Base-by-base conservation (phyloP, 2,113 vertebrate species). In the Alexandromys fortis region DNA sequence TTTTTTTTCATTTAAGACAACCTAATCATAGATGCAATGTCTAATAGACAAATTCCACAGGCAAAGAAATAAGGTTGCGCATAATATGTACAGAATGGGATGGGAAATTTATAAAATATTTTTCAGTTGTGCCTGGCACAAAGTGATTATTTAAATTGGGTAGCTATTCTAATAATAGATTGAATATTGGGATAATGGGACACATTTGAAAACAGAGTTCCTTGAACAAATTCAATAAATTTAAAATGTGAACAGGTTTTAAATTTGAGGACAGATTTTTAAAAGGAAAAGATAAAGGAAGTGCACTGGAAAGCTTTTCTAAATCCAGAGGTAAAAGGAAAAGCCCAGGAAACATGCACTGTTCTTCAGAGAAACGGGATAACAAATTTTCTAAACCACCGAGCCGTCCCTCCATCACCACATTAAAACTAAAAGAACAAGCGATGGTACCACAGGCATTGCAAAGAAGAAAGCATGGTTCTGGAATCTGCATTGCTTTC, bases 401-500 rank as follows among this genome's bases (percentile, higher is more conserved):
- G 7, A 83, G 79, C n/a, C 4, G 17, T 45, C 26, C 26, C 24
- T 85, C 61, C 24, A 65, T 24, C 38, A 58, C 8, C 7, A 68
- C 19, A 19, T 76, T 83, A 67, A 38, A 24, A 2, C 11, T 72
- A 38, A 63, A 67, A 90, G 55, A 33, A 79, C 28, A 63, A 92
- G 49, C 22, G 1, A 11, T 86, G 11, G 9, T 65, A 14, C 3
- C 30, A 55, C 4, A 42, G n/a, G 35, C 11, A 30, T 24, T 0
- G 10, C 28, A 33, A 52, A 5, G 12, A 28, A 16, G 35, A 67
- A 10, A 9, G 0, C 0, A n/a, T 19, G 0, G 38, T 3, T 83
- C 33, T 61, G 55, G 3, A 63, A 1, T 55, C 16, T 63, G 1
- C 5, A 49, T 5, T 16, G 8, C 3, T 85, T 24, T 55, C 9